Base-by-base conservation (phyloP, 2,888 invertebrate genomes). In the Sphaerophoria rueppellii region DNA sequence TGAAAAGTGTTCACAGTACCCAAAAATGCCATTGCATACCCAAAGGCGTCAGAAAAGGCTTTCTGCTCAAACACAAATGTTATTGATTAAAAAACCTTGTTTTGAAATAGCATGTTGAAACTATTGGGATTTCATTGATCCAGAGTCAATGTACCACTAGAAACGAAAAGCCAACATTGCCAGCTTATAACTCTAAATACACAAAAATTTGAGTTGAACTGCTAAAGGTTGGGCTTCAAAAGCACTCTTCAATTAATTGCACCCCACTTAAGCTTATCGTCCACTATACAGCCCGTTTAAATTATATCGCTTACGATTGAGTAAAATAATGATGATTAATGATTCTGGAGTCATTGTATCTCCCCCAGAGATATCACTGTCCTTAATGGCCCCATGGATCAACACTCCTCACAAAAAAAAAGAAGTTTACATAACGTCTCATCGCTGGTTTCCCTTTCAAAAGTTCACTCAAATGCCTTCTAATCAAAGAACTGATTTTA, bases 401-500 rank as follows among this genome's bases (percentile, higher is more conserved):
- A 40, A 37, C 37, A 6, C 4, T 12, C 43, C 40, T 12, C 16
- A 50, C 6, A 6, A 14, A 50, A 16, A 50, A 1, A 24, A n/a
- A 43, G 24, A 24, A 11, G n/a, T 24, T 60, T 60, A n/a, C 60
- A 60, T 2, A 60, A 60, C 12, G 37, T 37, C 35, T 37, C 37
- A 11, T 16, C 16, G 14, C 35, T 57, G 14, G 35, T 35, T 57
- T 60, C 60, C 40, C 60, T 60, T 60, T 60, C 24, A 60, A 55
- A 60, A 60, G 50, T 14, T 16, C 7, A 40, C 14, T 37, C 24
- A 60, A 60, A 24, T 60, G 6, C 50, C 50, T 65, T 67, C 54
- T 67, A 67, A 67, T 54, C 54, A n/a, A 6, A 54, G 54, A 67
- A 67, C 54, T 54, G 67, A 67, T 54, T 67, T 67, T 67, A 67